Evolutionary conservation across 23 tunicate genomes (phyloP), one percentile per base, ranked within the genome.

Genomic region (Diplosoma virens): DNA sequence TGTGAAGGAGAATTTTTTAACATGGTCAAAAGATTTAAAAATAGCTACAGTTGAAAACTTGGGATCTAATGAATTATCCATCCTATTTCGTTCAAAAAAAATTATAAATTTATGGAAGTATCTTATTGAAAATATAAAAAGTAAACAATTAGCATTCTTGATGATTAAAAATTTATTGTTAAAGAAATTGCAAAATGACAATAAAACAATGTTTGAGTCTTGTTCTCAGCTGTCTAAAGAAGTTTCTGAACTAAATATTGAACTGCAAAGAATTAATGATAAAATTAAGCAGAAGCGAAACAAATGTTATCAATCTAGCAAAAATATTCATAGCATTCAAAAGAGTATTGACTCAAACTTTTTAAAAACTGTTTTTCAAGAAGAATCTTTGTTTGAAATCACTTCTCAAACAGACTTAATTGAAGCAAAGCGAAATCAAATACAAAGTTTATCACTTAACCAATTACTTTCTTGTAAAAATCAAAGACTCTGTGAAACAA

Each of bases 351-450:
- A 61, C 18, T 61, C 69, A 3, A 27, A 61, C 21, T 7, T 9
- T 29, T 9, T 61, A 29, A 61, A 61, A 29, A 27, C 69, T 61
- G 5, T 61, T 3, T 61, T 61, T 61, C 69, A 61, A 5, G 69
- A 61, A 29, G 35, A 61, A 26, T 29, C n/a, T n/a, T n/a, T n/a
- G n/a, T n/a, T n/a, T n/a, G n/a, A n/a, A n/a, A n/a, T n/a, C n/a
- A n/a, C n/a, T n/a, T n/a, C n/a, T n/a, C n/a, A n/a, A n/a, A n/a
- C n/a, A n/a, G n/a, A n/a, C n/a, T n/a, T n/a, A n/a, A n/a, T n/a
- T n/a, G n/a, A n/a, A n/a, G n/a, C n/a, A n/a, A n/a, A n/a, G n/a
- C n/a, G n/a, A n/a, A n/a, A n/a, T n/a, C n/a, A n/a, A n/a, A n/a
- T n/a, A n/a, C n/a, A n/a, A n/a, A n/a, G n/a, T n/a, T n/a, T n/a